Evolutionary conservation across 2,888 invertebrate species (phyloP).

Genomic region (Epistrophe eligans): DNA sequence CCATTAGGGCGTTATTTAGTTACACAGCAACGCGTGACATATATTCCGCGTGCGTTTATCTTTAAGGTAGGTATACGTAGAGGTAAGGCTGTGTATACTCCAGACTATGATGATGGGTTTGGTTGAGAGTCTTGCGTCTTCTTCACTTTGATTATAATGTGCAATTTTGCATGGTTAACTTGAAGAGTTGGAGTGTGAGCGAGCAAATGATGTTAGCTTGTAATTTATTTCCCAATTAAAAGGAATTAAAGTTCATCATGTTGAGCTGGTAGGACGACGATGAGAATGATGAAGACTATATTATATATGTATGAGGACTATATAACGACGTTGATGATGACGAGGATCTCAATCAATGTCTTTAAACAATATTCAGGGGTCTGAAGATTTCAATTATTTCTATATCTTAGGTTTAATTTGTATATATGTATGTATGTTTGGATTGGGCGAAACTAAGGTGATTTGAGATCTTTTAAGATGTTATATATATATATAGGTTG

Average conservation of each 20-base stretch:
- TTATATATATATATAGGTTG: not conserved
- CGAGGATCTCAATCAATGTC: slow-evolving; percentile 46
- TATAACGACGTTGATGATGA: slow-evolving; percentile 27
- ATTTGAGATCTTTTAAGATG: not conserved
- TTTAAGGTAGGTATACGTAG: not conserved
- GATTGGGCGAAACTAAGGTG: not conserved
- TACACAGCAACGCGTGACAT: slow-evolving; percentile 63
- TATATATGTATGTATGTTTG: not conserved
- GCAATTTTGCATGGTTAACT: slow-evolving; percentile 47
- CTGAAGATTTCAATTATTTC: slow-evolving; percentile 27
- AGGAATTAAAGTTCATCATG: slow-evolving; percentile 70
- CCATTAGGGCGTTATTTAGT: slow-evolving; percentile 69
- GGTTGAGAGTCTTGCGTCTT: not conserved
- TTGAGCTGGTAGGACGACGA: not conserved
- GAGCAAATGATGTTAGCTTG: slow-evolving; percentile 54
- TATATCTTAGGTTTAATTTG: not conserved
- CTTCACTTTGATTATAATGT: slow-evolving; percentile 41
- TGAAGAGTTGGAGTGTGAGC: slow-evolving; percentile 6
- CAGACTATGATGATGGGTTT: slow-evolving; percentile 9
- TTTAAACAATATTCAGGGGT: not conserved
- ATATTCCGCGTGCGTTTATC: slow-evolving; percentile 35
- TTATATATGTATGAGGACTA: not conserved
- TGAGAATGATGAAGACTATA: not conserved
- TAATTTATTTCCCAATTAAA: slow-evolving; percentile 75
- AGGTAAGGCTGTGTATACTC: not conserved